Conservation (phyloP, 2,797 vertebrate genomes). For the Acanthurus leucopareius region DNA sequence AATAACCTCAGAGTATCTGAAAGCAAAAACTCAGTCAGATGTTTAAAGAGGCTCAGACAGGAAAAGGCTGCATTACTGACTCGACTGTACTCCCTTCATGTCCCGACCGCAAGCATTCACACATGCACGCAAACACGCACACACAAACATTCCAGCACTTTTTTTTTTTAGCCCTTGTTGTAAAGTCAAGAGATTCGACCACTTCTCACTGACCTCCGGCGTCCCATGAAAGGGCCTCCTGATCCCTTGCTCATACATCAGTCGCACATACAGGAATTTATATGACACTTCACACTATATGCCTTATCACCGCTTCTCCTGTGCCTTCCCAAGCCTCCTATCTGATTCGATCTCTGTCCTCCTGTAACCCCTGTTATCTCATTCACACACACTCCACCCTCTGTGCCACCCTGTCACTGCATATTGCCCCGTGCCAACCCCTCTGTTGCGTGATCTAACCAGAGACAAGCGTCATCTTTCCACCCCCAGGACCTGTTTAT, state of each 20-base stretch:
- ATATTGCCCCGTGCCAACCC: constrained; percentile 7
- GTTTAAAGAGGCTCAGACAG: constrained; percentile 26
- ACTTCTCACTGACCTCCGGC: constrained; percentile 32
- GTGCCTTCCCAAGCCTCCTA: constrained; percentile 1
- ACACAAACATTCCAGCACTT: constrained; percentile 35
- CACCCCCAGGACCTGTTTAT: background rate
- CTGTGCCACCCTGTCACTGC: constrained; percentile 11
- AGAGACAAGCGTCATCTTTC: constrained; percentile 14
- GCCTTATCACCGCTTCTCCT: constrained; percentile 11
- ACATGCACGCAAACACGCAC: constrained; percentile 11
- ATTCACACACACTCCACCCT: constrained; percentile 20
- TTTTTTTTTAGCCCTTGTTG: constrained; percentile 34
- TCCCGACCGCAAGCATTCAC: constrained; percentile 26
- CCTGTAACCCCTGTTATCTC: constrained; percentile 18
- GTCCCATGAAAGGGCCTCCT: constrained; percentile 39
- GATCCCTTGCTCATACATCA: constrained; percentile 20
- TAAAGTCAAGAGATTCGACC: constrained; percentile 45
- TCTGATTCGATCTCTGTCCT: constrained; percentile 39
- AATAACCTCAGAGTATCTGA: background rate
- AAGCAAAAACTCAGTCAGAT: constrained; percentile 21
- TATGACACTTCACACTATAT: constrained; percentile 8
- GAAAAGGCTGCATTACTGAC: constrained; percentile 49
- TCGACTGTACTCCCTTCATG: constrained; percentile 33
- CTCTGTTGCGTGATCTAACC: constrained; percentile 25
- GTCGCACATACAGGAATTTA: constrained; percentile 14